Evolutionary conservation across 2,888 invertebrate genomes (phyloP).

Genomic region (Cephus rjabovi): DNA sequence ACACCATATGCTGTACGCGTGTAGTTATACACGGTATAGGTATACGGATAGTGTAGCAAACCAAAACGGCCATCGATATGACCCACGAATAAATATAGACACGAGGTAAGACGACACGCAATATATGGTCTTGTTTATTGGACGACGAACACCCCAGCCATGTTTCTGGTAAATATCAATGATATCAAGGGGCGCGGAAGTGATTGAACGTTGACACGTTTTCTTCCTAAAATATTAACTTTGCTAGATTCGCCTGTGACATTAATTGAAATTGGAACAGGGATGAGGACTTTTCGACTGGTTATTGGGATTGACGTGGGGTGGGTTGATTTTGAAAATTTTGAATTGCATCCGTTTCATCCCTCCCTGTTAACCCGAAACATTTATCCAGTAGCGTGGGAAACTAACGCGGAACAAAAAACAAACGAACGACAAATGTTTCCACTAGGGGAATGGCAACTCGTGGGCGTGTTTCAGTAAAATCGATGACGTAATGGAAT

Average conservation of each 20-base stretch:
- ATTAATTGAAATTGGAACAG: background rate
- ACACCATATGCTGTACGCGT: background rate
- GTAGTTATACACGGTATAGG: background rate
- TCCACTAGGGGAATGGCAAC: background rate
- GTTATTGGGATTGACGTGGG: background rate
- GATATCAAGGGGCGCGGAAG: background rate
- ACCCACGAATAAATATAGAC: background rate
- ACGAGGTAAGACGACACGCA: background rate
- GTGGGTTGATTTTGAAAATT: background rate
- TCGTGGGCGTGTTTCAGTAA: slow-evolving; percentile 23
- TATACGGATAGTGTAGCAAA: background rate
- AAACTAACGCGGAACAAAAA: background rate
- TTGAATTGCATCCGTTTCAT: background rate
- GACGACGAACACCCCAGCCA: background rate
- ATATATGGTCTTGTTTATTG: background rate
- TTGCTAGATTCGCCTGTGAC: background rate
- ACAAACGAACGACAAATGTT: background rate
- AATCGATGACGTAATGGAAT: slow-evolving; percentile 59
- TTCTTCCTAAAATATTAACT: background rate
- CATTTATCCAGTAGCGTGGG: background rate
- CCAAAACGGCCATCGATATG: background rate
- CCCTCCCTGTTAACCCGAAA: background rate
- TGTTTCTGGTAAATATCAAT: background rate
- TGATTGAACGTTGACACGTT: background rate
- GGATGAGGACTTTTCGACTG: background rate